These are phyloP conservation scores for Scrobipalpa costella DNA, from an alignment of 2,888 invertebrate species.

Conservation along the genomic window DNA sequence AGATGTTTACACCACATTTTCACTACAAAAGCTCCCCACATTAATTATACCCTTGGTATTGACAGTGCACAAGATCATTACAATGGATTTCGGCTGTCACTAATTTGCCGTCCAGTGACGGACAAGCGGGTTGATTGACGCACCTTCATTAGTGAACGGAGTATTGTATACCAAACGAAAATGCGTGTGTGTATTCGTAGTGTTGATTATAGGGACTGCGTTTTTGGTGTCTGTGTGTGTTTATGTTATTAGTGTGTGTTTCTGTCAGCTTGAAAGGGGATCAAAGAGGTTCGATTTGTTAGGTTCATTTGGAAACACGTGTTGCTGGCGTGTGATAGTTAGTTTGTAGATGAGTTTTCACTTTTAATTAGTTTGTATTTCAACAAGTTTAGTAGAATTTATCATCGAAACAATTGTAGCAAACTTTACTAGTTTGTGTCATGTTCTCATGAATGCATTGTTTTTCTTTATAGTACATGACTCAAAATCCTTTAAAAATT, in stretches of 20 bases:
- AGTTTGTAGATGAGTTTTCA: not conserved
- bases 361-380: no score
- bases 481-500: no score
- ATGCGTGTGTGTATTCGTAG: slow-evolving; percentile 14
- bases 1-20: no score
- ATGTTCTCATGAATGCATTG: no score
- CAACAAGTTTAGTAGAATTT: no score
- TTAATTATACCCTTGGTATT: slow-evolving; percentile 13
- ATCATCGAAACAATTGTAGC: no score
- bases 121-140: slow-evolving; percentile 22
- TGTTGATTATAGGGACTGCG: slow-evolving; percentile 12
- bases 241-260: not conserved
- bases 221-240: not conserved
- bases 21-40: not conserved
- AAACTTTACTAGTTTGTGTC: no score
- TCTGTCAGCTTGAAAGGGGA: not conserved
- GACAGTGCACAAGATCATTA: slow-evolving; percentile 23
- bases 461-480: no score
- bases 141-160: slow-evolving; percentile 18
- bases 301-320: not conserved
- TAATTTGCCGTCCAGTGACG: slow-evolving; percentile 38
- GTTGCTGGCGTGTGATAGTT: not conserved
- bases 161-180: slow-evolving; percentile 22
- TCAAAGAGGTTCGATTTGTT: slow-evolving; percentile 9
- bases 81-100: slow-evolving; percentile 17